phyloP scores from a whole-genome alignment of 2,888 invertebrate genomes.

The Cepaea hortensis region DNA sequence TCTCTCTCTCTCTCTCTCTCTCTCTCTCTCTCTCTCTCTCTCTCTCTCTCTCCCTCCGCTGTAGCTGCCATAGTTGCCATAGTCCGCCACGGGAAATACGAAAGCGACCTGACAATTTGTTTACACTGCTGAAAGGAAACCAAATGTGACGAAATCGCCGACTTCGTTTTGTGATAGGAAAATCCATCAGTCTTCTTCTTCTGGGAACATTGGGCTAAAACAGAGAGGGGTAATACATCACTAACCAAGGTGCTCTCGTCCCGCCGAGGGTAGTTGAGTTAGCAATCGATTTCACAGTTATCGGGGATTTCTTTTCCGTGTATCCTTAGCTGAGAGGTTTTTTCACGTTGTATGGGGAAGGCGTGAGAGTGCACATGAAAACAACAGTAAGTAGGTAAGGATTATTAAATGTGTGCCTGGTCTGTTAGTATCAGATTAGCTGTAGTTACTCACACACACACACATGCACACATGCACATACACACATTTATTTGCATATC shows the following conservation, averaged over 20 bases:
- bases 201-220: neutral
- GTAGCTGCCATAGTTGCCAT: neutral
- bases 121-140: slow-evolving; percentile 20
- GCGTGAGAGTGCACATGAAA: neutral
- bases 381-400: neutral
- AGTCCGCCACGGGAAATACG: neutral
- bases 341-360: neutral
- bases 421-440: neutral
- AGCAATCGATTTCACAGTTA: neutral
- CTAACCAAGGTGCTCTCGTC: neutral
- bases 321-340: neutral
- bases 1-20: neutral
- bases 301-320: neutral
- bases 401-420: neutral
- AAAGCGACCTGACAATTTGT: slow-evolving; percentile 13
- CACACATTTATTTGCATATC: neutral
- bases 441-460: neutral
- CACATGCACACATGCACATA: neutral
- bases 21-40: no score
- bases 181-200: neutral
- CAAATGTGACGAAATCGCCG: slow-evolving; percentile 17
- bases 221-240: neutral
- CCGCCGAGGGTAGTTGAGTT: neutral
- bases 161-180: neutral
- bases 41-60: neutral